Evolutionary conservation across 2,888 invertebrate genomes (phyloP), one percentile per base, ranked within the genome.

Genomic region (Hylaea fasciaria): DNA sequence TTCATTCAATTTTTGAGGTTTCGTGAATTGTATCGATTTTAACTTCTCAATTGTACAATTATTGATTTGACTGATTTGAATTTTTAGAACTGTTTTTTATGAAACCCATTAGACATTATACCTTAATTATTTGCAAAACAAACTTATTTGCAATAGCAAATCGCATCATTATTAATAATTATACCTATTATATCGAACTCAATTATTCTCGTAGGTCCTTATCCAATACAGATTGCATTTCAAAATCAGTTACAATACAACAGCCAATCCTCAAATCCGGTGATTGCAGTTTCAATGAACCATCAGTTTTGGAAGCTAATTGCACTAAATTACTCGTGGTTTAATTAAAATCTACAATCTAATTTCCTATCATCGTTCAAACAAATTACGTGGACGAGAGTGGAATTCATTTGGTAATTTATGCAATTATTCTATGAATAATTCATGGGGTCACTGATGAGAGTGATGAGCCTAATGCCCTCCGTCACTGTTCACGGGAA

Each of bases 321-420:
- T 55, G 54, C 40, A 10, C 16, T 32, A 37, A 60, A 60, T 60
- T 60, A 59, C 50, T 35, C 50, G 50, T 46, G 28, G 35, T 16
- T 48, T 56, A 48, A 56, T 52, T 62, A 52, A 56, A 62, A 53
- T 54, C 14, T 53, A 53, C 50, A 54, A 46, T 54, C 52, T 57
- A 57, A 57, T 57, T 53, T 57, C 49, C 62, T 57, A 53, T 39
- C 14, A 40, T 32, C 48, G 54, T 53, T 52, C 55, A 61, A 57
- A 48, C 55, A 61, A 57, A 48, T 41, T 48, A 55, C 10, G 40
- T n/a, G 43, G 35, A 48, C 32, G 47, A 43, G 22, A 56, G 14
- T 44, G 49, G 43, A 35, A 46, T 46, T 46, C 39, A 44, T 35
- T 49, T 11, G 28, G 50, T 57, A 57, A 57, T 57, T 44, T 57